phyloP scores from a whole-genome alignment of 2,113 vertebrate species.

The Ceyx cyanopectus region DNA sequence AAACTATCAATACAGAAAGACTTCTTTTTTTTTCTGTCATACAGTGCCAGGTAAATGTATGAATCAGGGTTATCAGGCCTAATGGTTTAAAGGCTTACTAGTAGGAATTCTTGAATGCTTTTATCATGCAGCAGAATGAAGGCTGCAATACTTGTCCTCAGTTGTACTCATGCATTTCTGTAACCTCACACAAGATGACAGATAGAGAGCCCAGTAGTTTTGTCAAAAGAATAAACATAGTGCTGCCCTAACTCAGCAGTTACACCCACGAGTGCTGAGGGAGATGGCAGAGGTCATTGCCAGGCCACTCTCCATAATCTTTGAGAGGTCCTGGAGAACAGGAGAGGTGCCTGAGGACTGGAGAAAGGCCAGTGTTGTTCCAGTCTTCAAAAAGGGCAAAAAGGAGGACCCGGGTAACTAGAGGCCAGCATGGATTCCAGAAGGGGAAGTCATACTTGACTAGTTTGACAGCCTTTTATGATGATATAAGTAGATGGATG shows the following conservation, averaged over 20 bases:
- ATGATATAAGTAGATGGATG: too few species aligned
- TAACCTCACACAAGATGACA: background rate
- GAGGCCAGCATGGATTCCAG: too few species aligned
- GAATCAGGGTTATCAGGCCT: background rate
- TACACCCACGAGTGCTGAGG: too few species aligned
- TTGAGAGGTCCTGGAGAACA: too few species aligned
- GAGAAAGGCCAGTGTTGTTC: too few species aligned
- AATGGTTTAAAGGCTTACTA: background rate
- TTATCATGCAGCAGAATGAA: background rate
- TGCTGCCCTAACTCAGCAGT: background rate
- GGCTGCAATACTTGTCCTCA: background rate
- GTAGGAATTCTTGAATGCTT: background rate
- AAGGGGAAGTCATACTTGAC: too few species aligned
- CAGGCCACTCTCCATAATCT: too few species aligned
- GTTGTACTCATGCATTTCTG: background rate
- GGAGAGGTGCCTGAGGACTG: too few species aligned
- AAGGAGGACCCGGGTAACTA: too few species aligned
- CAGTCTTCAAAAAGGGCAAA: too few species aligned
- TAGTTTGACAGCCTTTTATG: too few species aligned
- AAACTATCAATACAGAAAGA: background rate
- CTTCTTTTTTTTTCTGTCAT: background rate
- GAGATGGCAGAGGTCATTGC: too few species aligned
- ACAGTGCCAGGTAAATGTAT: background rate
- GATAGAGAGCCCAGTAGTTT: background rate
- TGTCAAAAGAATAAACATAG: background rate